Evolutionary conservation across 1,140 invertebrate species (phyloP).

Genomic region (Drosophila nasuta): DNA sequence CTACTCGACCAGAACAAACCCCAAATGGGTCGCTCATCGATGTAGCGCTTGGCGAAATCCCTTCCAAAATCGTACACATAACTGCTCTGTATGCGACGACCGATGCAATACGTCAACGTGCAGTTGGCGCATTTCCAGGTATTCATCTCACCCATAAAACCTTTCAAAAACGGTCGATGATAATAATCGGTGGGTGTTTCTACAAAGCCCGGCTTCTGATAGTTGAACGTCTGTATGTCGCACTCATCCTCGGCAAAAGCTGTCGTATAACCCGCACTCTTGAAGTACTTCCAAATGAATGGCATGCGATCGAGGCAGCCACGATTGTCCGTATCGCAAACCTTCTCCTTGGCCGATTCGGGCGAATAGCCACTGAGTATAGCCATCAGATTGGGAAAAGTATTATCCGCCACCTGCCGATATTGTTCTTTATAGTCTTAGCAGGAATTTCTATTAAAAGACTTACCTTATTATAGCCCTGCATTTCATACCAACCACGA

Average conservation of each 20-base stretch:
- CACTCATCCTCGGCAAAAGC: conserved; percentile 91
- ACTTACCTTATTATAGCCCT: conserved; percentile 74
- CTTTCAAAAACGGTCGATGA: conserved; percentile 89
- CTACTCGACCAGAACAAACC: conserved; percentile 92
- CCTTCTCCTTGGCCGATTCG: conserved; percentile 77
- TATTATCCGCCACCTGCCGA: conserved; percentile 89
- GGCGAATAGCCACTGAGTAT: conserved; percentile 88
- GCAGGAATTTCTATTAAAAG: too few relatives aligned
- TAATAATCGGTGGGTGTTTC: conserved; percentile 94
- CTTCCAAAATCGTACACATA: conserved; percentile 86
- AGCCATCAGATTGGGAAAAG: conserved; percentile 93
- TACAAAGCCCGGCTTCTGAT: conserved; percentile 90
- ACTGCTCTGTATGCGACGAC: conserved; percentile 86
- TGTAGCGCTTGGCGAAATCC: conserved; percentile 85
- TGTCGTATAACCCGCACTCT: conserved; percentile 90
- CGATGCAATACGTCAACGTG: conserved; percentile 85
- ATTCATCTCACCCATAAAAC: conserved; percentile 84
- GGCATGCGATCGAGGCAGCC: conserved; percentile 87
- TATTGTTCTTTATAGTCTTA: too few relatives aligned
- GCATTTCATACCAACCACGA: conserved; percentile 63
- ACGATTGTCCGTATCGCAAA: conserved; percentile 85
- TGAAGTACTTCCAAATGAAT: conserved; percentile 92
- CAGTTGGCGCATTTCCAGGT: conserved; percentile 45
- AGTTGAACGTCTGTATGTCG: conserved; percentile 92
- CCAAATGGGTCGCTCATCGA: conserved; percentile 86